Percentiles rank a stretch among this genome's conserved stretches.
Conservation (phyloP, 2,888 invertebrate genomes). For the Drosophila macrospina region DNA sequence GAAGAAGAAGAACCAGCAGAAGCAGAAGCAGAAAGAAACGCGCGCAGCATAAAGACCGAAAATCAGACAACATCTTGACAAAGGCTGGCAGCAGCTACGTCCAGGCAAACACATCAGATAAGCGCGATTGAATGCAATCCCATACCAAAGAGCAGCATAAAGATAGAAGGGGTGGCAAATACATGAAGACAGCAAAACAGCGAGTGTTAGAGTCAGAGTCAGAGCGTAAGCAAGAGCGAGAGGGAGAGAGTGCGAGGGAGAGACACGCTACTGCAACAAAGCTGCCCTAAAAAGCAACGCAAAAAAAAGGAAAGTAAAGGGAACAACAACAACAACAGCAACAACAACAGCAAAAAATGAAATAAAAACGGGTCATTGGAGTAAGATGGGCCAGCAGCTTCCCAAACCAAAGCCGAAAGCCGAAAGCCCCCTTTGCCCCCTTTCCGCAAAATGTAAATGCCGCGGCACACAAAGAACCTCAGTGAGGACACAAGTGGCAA, state of each 20-base stretch:
- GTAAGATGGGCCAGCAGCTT: slow-evolving; percentile 66
- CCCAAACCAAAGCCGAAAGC: slow-evolving; percentile 9
- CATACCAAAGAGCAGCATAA: slow-evolving; percentile 12
- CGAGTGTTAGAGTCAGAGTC: not conserved
- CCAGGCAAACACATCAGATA: slow-evolving; percentile 71
- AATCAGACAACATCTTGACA: slow-evolving; percentile 79
- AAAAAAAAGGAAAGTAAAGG: slow-evolving; percentile 42
- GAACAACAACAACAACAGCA: not conserved
- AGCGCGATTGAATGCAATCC: slow-evolving; percentile 74
- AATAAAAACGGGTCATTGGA: slow-evolving; percentile 80
- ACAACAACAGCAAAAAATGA: slow-evolving; percentile 64
- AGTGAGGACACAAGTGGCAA: slow-evolving; percentile 10
- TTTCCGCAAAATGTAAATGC: slow-evolving; percentile 50
- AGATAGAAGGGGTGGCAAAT: not conserved
- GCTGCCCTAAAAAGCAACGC: slow-evolving; percentile 57
- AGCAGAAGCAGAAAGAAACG: slow-evolving; percentile 37
- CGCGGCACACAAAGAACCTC: slow-evolving; percentile 41
- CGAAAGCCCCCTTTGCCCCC: slow-evolving; percentile 10
- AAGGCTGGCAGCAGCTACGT: slow-evolving; percentile 37
- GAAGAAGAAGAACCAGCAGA: slow-evolving; percentile 9
- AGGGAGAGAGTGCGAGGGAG: not conserved
- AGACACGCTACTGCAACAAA: slow-evolving; percentile 46
- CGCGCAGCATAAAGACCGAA: slow-evolving; percentile 74
- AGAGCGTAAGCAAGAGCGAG: not conserved
- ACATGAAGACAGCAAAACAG: not conserved